phyloP scores from a whole-genome alignment of 23 tunicate species.

The Halocynthia roretzi region DNA sequence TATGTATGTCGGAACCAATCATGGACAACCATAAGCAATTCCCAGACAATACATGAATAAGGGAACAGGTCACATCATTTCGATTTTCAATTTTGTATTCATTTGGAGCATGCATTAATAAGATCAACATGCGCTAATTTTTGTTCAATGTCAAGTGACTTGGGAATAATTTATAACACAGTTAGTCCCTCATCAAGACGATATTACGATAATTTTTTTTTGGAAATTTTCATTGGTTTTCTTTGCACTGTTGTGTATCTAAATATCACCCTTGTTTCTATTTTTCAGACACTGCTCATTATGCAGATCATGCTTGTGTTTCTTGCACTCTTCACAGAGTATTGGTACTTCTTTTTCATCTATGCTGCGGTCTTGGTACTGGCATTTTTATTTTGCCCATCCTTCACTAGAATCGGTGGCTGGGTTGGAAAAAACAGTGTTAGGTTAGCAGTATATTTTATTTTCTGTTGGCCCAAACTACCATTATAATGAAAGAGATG shows the following conservation, averaged over 20 bases:
- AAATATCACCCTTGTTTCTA: background rate
- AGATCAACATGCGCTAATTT: background rate
- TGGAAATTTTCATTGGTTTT: background rate
- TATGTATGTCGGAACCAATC: too few relatives aligned
- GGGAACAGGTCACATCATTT: too few relatives aligned
- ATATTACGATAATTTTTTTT: background rate
- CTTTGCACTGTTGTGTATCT: too few relatives aligned
- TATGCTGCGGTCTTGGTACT: slow-evolving; percentile 45
- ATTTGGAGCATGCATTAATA: background rate
- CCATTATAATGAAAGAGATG: too few relatives aligned
- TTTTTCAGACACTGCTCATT: slow-evolving; percentile 52
- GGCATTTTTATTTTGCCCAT: slow-evolving; percentile 55
- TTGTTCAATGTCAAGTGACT: too few relatives aligned
- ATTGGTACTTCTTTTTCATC: slow-evolving; percentile 91
- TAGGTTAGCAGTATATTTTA: slow-evolving; percentile 24
- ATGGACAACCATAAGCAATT: too few relatives aligned
- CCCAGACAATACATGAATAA: too few relatives aligned
- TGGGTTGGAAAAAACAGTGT: slow-evolving; percentile 94
- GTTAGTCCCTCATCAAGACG: background rate
- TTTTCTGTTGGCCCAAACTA: background rate
- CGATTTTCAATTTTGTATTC: background rate
- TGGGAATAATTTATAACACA: too few relatives aligned
- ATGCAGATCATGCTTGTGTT: slow-evolving; percentile 73
- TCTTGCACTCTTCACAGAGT: slow-evolving; percentile 64
- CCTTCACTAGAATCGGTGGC: slow-evolving; percentile 69